These are phyloP conservation scores for Ivindomyrus marchei DNA, from an alignment of 2,113 vertebrate species.

Conservation along the genomic window DNA sequence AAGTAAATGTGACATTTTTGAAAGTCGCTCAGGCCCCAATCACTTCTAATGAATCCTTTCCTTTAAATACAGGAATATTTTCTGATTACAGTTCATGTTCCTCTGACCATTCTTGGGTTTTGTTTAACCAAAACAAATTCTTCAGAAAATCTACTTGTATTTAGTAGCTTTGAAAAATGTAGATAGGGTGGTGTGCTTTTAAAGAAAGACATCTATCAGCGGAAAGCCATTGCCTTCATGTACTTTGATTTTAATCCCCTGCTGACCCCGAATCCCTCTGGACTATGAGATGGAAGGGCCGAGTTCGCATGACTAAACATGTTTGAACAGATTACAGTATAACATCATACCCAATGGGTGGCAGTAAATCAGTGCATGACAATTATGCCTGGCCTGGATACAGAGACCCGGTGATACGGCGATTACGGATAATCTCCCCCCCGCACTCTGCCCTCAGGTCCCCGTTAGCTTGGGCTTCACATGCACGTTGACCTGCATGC, in stretches of 20 bases:
- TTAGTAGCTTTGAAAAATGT: neutral
- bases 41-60: neutral
- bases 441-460: neutral
- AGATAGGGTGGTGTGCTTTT: neutral
- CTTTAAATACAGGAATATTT: neutral
- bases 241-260: neutral
- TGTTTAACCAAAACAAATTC: neutral
- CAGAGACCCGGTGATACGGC: neutral
- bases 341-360: constrained; percentile 18
- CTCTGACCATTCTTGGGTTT: neutral
- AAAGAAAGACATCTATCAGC: neutral
- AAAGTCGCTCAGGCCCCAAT: neutral
- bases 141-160: neutral
- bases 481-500: neutral
- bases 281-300: neutral
- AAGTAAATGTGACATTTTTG: neutral
- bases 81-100: neutral
- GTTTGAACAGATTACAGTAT: constrained; percentile 32
- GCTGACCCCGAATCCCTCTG: constrained; percentile 19
- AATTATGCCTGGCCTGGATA: neutral
- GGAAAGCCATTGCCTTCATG: neutral
- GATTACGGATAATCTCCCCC: neutral
- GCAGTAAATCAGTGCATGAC: constrained; percentile 25
- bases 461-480: neutral
- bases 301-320: constrained; percentile 20